phyloP scores from a whole-genome alignment of 2,888 invertebrate species.

The Prostheceraeus crozeri region DNA sequence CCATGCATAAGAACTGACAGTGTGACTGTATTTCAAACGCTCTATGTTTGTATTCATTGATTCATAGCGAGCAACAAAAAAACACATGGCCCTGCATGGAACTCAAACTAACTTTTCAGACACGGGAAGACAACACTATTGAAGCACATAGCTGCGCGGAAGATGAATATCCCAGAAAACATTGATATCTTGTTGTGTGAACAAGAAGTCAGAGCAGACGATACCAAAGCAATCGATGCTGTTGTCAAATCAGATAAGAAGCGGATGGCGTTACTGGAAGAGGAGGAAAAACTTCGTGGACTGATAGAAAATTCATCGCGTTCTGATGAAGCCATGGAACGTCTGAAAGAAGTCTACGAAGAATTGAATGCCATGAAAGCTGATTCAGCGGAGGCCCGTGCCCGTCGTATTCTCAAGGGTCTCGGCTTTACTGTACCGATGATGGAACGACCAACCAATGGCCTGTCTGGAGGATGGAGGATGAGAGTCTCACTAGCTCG shows the following conservation, averaged over 20 bases:
- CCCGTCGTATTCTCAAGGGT: constrained; percentile 89
- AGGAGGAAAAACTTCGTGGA: constrained; percentile 74
- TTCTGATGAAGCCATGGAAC: constrained; percentile 30
- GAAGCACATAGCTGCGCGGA: constrained; percentile 79
- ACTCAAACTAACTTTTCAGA: constrained; percentile 61
- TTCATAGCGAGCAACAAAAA: no score
- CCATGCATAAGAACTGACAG: no score
- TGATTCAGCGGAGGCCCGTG: constrained; percentile 92
- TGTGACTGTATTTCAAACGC: no score
- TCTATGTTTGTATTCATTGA: no score
- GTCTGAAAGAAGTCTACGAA: constrained; percentile 67
- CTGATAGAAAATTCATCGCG: constrained; percentile 58
- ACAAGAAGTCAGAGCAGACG: constrained; percentile 89
- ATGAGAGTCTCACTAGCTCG: constrained; percentile 92
- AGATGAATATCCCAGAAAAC: constrained; percentile 84
- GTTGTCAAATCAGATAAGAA: constrained; percentile 86
- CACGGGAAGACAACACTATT: constrained; percentile 96
- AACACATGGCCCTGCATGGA: no score
- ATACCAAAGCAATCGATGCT: constrained; percentile 81
- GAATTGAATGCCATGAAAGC: constrained; percentile 92
- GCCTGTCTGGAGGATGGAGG: constrained; percentile 79
- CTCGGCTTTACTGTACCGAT: constrained; percentile 71
- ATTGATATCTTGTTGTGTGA: constrained; percentile 94
- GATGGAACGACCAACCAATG: constrained; percentile 73
- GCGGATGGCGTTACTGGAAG: constrained; percentile 70